phyloP scores from a whole-genome alignment of 2,113 vertebrate genomes.

The Edolisoma coerulescens region DNA sequence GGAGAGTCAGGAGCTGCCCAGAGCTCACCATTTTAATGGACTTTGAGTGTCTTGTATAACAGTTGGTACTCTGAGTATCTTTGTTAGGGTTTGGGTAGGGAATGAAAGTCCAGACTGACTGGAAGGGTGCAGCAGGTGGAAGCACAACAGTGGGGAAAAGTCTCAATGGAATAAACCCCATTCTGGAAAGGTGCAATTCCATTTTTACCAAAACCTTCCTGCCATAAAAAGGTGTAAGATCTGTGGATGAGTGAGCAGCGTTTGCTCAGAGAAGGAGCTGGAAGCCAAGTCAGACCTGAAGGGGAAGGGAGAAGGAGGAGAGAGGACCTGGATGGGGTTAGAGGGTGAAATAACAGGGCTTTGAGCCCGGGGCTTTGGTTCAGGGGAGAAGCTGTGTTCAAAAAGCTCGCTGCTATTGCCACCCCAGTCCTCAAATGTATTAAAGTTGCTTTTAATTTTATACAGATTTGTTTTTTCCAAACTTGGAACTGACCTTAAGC shows the following conservation, averaged over 20 bases:
- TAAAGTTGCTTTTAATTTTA: not conserved
- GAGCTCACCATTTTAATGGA: accelerated
- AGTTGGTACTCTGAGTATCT: not conserved
- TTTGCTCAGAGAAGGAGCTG: not conserved
- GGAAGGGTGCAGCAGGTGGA: not conserved
- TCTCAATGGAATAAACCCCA: not conserved
- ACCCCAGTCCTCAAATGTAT: not conserved
- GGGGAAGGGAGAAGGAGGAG: not conserved
- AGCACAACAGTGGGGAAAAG: not conserved
- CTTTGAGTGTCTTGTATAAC: not conserved
- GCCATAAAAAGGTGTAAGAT: not conserved
- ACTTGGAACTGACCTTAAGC: not conserved
- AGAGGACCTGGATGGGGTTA: not conserved
- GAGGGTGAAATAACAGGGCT: not conserved
- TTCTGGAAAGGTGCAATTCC: not conserved
- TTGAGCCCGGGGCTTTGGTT: not conserved
- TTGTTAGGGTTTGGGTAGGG: not conserved
- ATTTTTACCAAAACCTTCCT: not conserved
- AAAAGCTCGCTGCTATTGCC: not conserved
- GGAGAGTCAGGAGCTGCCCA: not conserved
- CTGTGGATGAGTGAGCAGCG: accelerated
- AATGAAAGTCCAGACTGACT: not conserved
- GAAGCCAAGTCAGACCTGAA: not conserved
- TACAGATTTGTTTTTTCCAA: not conserved
- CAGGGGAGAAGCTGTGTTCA: not conserved